phyloP scores from a whole-genome alignment of 2,888 invertebrate species.

The Drosophila monieri region DNA sequence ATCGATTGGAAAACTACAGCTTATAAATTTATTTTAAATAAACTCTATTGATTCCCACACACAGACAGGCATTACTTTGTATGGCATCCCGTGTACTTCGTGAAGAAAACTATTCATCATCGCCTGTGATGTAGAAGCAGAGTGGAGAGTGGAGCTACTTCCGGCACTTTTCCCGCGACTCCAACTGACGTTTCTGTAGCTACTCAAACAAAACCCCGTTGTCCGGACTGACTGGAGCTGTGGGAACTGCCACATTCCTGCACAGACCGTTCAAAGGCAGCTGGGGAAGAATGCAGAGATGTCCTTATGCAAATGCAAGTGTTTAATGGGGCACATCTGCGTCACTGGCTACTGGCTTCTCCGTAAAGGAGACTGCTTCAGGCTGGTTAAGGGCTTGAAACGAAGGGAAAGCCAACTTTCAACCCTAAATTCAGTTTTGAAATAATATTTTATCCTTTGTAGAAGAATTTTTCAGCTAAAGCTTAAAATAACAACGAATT shows the following conservation, averaged over 20 bases:
- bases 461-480: background rate
- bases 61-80: background rate
- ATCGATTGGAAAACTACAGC: background rate
- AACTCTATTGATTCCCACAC: background rate
- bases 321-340: constrained; percentile 52
- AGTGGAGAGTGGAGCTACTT: constrained; percentile 57
- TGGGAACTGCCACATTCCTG: constrained; percentile 75
- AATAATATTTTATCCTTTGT: background rate
- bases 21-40: background rate
- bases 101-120: constrained; percentile 19
- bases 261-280: constrained; percentile 65
- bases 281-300: constrained; percentile 22
- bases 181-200: constrained; percentile 70
- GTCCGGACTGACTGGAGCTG: constrained; percentile 31
- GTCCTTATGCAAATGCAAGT: constrained; percentile 15
- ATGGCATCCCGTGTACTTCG: constrained; percentile 3
- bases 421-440: no score
- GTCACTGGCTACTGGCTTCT: constrained; percentile 60
- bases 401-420: no score
- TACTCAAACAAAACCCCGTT: constrained; percentile 65
- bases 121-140: constrained; percentile 28
- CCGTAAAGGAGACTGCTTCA: constrained; percentile 20
- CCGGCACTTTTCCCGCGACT: constrained; percentile 73
- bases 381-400: background rate
- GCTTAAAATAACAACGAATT: no score